Evolutionary conservation across 2,797 vertebrate genomes (phyloP), one percentile per base, ranked within the genome.

Genomic region (Valencia hispanica): DNA sequence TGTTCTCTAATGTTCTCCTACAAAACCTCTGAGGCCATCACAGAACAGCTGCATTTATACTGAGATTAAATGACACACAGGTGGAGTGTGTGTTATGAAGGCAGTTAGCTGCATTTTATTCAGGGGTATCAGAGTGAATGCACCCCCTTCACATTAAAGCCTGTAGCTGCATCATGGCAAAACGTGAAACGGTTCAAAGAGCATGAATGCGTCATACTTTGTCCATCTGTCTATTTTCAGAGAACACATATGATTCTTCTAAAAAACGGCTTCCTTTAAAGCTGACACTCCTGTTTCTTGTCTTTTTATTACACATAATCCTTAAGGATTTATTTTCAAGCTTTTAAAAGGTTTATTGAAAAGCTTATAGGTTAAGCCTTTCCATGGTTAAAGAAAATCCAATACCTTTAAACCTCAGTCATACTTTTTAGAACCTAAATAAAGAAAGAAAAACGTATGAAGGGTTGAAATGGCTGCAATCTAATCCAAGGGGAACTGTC

Each of bases 261-360:
- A 17, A 47, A 15, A 68, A n/a, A 32, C 2, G 57, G 43, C n/a
- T 59, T 69, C 32, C 41, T 68, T 68, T 41, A 20, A 69, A 48
- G 48, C 30, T 57, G 59, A 45, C 70, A 65, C 22, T 25, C 36
- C 72, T 66, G 47, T 45, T 68, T 48, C 20, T 25, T 3, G 45
- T 51, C 66, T 45, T 73, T 68, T 79, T 34, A 48, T 59, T 79
- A 34, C 27, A 68, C 32, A 73, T 61, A 73, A 73, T 61, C 65
- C 51, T 61, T 27, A 30, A 50, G 34, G 6, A 72, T 73, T 73
- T 69, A 69, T 70, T 69, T 30, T 61, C 17, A 79, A 73, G 66
- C 34, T 50, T 66, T 73, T 59, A 5, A 73, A 73, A 73, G 53
- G 51, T 73, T 73, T 18, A 48, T 45, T 74, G 27, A 51, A 63